Evolutionary conservation across 2,888 invertebrate species (phyloP).

Genomic region (Eilema sororculum): DNA sequence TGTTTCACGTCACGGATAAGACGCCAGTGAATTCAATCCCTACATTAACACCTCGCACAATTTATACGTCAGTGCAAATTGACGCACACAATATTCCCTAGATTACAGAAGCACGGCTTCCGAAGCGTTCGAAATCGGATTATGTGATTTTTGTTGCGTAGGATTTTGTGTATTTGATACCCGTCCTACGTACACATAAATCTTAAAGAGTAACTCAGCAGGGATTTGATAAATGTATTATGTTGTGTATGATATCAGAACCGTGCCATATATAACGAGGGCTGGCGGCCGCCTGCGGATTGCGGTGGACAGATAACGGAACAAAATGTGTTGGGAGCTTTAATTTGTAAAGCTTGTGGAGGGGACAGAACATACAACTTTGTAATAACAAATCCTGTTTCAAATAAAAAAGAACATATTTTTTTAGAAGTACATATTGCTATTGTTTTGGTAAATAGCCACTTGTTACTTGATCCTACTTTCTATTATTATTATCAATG

Average conservation of each 20-base stretch:
- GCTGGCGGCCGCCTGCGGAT: slow-evolving; percentile 25
- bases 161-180: slow-evolving; percentile 32
- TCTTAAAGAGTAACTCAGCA: slow-evolving; percentile 32
- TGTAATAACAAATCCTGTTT: background rate
- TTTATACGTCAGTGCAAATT: slow-evolving; percentile 21
- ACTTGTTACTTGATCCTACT: too few species aligned
- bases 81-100: slow-evolving; percentile 31
- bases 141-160: slow-evolving; percentile 39
- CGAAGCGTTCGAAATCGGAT: slow-evolving; percentile 45
- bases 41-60: slow-evolving; percentile 8
- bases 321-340: slow-evolving; percentile 16
- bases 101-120: slow-evolving; percentile 32
- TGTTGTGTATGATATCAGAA: slow-evolving; percentile 22
- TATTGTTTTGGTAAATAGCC: too few species aligned
- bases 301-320: slow-evolving; percentile 20
- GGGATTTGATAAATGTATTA: slow-evolving; percentile 35
- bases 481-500: too few species aligned
- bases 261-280: slow-evolving; percentile 31
- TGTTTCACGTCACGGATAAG: background rate
- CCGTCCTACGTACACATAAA: slow-evolving; percentile 36
- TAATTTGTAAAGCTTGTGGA: slow-evolving; percentile 9
- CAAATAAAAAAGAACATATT: background rate
- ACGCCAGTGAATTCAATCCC: background rate
- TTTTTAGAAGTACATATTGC: background rate
- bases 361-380: background rate